These are phyloP conservation scores for Adelognathus sp. DNA, from an alignment of 2,888 invertebrate genomes.

Conservation along the genomic window DNA sequence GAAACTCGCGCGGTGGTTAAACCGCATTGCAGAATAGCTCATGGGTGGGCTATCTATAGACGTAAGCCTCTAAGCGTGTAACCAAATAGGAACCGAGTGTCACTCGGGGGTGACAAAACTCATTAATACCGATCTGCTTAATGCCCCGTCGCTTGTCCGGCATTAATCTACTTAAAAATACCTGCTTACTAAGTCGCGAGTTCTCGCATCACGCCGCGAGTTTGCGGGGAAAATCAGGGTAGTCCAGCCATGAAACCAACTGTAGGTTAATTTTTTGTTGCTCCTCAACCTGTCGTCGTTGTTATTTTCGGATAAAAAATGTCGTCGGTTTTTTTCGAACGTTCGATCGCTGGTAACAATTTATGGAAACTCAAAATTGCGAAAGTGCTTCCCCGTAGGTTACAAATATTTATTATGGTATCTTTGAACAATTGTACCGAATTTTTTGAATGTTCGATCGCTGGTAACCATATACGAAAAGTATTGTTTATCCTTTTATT, in stretches of 20 bases:
- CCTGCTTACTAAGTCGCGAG: background rate
- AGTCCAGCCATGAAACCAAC: background rate
- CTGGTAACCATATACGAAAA: no score
- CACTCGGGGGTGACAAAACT: slow-evolving; percentile 80
- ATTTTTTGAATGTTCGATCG: no score
- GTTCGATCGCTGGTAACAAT: no score
- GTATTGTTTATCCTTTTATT: no score
- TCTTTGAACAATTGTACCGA: no score
- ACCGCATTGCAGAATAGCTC: slow-evolving; percentile 64
- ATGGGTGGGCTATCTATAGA: slow-evolving; percentile 80
- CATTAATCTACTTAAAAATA: slow-evolving; percentile 80
- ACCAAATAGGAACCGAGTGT: slow-evolving; percentile 78
- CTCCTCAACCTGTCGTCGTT: background rate
- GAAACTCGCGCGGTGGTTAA: background rate
- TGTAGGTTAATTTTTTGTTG: background rate
- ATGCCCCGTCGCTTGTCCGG: slow-evolving; percentile 78
- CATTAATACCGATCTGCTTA: slow-evolving; percentile 81
- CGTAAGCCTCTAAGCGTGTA: slow-evolving; percentile 73
- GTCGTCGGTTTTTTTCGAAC: no score
- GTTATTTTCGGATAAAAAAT: no score
- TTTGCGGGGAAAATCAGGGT: background rate
- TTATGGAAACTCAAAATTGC: no score
- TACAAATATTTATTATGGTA: no score
- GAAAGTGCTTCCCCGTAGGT: no score
- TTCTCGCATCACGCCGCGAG: background rate